Evolutionary conservation across 2,797 vertebrate species (phyloP).

Genomic region (Gallirallus australis): DNA sequence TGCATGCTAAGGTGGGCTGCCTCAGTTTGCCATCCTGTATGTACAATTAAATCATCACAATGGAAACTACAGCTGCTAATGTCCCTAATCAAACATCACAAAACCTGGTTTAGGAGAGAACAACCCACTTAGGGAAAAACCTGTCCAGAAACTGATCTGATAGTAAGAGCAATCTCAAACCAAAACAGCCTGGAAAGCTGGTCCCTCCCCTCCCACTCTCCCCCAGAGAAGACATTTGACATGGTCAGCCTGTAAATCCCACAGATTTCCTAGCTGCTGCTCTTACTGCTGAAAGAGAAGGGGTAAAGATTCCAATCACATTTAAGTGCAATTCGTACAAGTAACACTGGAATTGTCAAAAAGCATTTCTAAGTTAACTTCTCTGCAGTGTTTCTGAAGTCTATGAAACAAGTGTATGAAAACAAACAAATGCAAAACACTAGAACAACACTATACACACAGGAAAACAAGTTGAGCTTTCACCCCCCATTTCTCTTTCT

Average conservation of each 20-base stretch:
- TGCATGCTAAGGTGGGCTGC: not conserved
- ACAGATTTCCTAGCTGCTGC: not conserved
- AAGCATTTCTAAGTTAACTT: not conserved
- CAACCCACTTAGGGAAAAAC: not conserved
- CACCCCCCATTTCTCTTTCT: too few species aligned
- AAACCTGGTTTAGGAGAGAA: not conserved
- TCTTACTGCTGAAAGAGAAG: not conserved
- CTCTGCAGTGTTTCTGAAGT: not conserved
- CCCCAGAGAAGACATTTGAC: not conserved
- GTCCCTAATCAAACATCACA: not conserved
- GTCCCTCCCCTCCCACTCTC: not conserved
- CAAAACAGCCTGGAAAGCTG: not conserved
- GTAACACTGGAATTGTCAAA: not conserved
- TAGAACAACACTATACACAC: not conserved
- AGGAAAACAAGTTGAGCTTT: too few species aligned
- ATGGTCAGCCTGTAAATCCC: not conserved
- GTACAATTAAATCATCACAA: not conserved
- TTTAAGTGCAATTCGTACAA: not conserved
- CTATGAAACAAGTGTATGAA: not conserved
- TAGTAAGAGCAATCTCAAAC: not conserved
- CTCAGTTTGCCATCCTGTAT: not conserved
- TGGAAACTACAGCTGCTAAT: not conserved
- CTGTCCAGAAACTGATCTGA: not conserved
- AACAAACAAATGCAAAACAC: not conserved
- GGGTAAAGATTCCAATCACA: not conserved